These are phyloP conservation scores for Sebastolobus alascanus DNA, from an alignment of 2,797 vertebrate genomes.

Conservation along the genomic window DNA sequence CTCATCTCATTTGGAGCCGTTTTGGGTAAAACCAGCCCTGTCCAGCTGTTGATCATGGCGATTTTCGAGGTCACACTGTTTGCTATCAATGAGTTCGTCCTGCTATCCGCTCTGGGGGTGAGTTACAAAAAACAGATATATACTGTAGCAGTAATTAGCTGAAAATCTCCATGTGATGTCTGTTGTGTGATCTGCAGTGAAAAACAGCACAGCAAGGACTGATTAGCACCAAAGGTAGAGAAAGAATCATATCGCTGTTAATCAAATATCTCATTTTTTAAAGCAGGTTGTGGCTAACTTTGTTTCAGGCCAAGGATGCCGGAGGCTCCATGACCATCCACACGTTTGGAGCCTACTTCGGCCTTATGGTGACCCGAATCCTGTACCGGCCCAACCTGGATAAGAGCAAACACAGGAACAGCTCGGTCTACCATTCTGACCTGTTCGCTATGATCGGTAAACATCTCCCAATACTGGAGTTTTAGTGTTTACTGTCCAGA, in stretches of 20 bases:
- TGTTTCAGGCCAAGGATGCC: slow-evolving; percentile 88
- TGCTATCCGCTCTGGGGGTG: slow-evolving; percentile 87
- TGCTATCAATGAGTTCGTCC: slow-evolving; percentile 88
- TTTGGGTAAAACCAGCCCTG: slow-evolving; percentile 90
- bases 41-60: slow-evolving; percentile 91
- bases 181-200: neutral
- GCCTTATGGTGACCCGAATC: slow-evolving; percentile 88
- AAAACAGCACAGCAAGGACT: neutral
- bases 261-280: neutral
- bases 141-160: neutral
- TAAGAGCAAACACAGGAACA: slow-evolving; percentile 85
- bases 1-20: slow-evolving; percentile 92
- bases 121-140: slow-evolving; percentile 55
- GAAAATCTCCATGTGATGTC: neutral
- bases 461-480: neutral
- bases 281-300: neutral
- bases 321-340: slow-evolving; percentile 95
- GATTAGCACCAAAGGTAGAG: neutral
- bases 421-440: slow-evolving; percentile 86
- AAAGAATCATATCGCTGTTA: neutral
- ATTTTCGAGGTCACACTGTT: slow-evolving; percentile 90
- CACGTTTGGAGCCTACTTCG: slow-evolving; percentile 94
- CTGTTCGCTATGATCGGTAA: slow-evolving; percentile 92
- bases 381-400: slow-evolving; percentile 85
- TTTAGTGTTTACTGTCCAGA: neutral